phyloP scores from a whole-genome alignment of 2,113 vertebrate genomes.

The Prunella fulvescens region DNA sequence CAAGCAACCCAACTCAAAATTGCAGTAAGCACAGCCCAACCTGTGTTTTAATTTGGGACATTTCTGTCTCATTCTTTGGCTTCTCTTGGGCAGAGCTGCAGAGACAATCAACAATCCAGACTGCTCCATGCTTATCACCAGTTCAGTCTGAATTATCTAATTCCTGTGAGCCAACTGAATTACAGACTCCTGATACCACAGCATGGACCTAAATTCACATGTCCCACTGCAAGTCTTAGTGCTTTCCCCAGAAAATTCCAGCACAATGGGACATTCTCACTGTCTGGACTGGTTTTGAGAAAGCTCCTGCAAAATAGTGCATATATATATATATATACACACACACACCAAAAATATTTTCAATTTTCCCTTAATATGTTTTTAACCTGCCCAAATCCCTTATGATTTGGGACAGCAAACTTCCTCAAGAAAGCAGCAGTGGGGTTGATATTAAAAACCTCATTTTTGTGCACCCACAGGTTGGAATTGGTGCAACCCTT shows the following conservation, averaged over 20 bases:
- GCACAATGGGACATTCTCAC: neutral
- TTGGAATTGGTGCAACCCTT: neutral
- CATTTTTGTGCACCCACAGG: accelerated
- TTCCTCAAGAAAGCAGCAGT: neutral
- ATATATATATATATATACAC: accelerated
- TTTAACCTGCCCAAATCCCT: neutral
- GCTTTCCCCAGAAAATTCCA: neutral
- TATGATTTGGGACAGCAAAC: neutral
- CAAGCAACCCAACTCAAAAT: neutral
- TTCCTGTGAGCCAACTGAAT: neutral
- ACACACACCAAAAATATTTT: accelerated
- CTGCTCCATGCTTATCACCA: neutral
- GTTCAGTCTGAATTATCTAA: neutral
- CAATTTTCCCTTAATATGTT: neutral
- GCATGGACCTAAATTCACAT: neutral
- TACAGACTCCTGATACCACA: neutral
- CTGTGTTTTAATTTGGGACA: neutral
- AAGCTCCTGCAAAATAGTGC: neutral
- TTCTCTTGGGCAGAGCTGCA: neutral
- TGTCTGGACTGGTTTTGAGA: neutral
- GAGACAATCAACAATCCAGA: neutral
- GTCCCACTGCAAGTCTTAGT: neutral
- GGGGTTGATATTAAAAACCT: neutral
- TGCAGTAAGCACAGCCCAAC: neutral
- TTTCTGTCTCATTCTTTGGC: neutral